phyloP scores from a whole-genome alignment of 2,797 vertebrate species.

The Xenops minutus region DNA sequence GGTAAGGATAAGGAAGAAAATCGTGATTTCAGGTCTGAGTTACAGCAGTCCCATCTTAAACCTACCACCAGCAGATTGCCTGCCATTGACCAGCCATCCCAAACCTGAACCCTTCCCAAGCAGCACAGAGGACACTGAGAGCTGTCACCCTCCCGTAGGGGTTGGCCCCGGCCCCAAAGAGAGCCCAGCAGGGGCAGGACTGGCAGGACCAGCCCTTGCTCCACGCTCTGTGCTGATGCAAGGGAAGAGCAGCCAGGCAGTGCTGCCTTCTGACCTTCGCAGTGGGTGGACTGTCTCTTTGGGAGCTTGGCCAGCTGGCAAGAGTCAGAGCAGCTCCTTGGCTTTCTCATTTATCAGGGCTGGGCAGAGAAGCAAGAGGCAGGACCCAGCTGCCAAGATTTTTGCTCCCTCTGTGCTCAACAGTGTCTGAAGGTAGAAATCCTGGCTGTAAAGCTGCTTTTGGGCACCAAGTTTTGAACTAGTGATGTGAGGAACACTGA shows the following conservation, averaged over 20 bases:
- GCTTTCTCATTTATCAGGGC: slow-evolving; percentile 14
- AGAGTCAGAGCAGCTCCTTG: background rate
- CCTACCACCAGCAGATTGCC: background rate
- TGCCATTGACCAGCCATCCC: background rate
- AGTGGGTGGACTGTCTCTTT: background rate
- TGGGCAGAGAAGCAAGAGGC: background rate
- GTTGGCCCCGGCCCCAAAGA: background rate
- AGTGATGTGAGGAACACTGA: background rate
- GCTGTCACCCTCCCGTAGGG: accelerated
- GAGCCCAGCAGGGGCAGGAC: background rate
- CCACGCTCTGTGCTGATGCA: background rate
- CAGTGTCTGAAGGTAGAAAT: background rate
- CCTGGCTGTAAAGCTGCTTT: background rate
- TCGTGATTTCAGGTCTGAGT: background rate
- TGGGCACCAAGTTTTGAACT: background rate
- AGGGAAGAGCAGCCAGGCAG: background rate
- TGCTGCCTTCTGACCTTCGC: background rate
- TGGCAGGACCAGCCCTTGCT: background rate
- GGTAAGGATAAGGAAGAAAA: background rate
- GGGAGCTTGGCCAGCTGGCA: slow-evolving; percentile 27
- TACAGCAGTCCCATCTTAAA: background rate
- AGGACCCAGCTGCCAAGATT: slow-evolving; percentile 1
- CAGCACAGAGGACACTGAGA: background rate
- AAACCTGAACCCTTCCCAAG: background rate
- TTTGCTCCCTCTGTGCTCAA: background rate